Percentiles rank a stretch among this genome's conserved stretches.
Conservation (phyloP, 1,140 invertebrate species). For the Pseudoatta argentina region DNA sequence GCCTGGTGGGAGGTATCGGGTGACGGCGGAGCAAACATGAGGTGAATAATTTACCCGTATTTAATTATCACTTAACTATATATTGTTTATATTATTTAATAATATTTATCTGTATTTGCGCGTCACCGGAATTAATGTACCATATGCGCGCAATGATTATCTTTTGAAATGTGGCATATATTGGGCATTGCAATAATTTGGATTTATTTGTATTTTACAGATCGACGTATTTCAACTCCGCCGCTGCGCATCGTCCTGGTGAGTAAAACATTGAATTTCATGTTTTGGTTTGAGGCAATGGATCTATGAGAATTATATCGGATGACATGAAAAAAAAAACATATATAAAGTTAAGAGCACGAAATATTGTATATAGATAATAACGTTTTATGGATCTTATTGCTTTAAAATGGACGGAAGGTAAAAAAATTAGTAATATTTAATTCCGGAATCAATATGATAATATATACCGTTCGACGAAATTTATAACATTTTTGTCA, state of each 20-base stretch:
- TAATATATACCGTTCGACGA: neutral
- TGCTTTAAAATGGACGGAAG: neutral
- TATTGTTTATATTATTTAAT: neutral
- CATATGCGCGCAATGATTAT: neutral
- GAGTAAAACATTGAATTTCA: neutral
- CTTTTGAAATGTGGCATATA: neutral
- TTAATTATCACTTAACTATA: neutral
- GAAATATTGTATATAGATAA: neutral
- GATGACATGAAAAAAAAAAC: neutral
- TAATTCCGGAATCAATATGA: neutral
- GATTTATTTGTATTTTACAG: constrained; percentile 26
- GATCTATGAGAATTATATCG: neutral
- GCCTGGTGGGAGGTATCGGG: neutral
- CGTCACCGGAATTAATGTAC: neutral
- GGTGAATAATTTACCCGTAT: neutral
- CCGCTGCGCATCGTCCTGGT: neutral
- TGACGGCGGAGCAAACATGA: neutral
- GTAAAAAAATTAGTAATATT: neutral
- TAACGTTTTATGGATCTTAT: neutral
- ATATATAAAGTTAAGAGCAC: neutral
- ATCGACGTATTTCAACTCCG: neutral
- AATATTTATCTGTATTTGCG: neutral
- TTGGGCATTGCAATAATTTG: neutral
- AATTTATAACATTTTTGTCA: neutral
- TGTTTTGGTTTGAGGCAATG: neutral